Evolutionary conservation across 2,888 invertebrate genomes (phyloP).

Genomic region (Onthophagus sagittarius): DNA sequence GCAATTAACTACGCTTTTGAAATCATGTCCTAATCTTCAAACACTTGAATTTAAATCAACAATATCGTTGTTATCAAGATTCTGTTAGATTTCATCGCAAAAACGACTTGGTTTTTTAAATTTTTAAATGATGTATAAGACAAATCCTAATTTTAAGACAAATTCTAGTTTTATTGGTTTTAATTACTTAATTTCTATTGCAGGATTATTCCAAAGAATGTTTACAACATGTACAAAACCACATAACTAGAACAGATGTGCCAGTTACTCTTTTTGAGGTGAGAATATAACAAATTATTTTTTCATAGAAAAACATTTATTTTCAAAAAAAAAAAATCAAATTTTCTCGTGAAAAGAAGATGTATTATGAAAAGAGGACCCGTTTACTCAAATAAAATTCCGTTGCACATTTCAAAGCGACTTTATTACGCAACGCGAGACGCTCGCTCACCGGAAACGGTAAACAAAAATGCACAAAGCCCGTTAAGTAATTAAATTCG

Average conservation of each 20-base stretch:
- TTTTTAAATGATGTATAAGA: no score
- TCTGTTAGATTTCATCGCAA: no score
- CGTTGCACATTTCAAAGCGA: background rate
- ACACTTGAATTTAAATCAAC: no score
- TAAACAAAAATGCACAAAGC: background rate
- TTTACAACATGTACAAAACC: slow-evolving; percentile 95
- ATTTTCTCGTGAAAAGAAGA: background rate
- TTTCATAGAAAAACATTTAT: no score
- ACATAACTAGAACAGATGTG: slow-evolving; percentile 95
- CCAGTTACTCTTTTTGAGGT: slow-evolving; percentile 98
- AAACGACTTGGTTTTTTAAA: no score
- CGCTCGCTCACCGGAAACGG: background rate
- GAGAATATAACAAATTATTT: slow-evolving; percentile 34
- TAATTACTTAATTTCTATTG: slow-evolving; percentile 41
- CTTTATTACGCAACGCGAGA: background rate
- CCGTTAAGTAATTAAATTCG: background rate
- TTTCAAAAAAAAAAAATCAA: no score
- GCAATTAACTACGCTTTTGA: no score
- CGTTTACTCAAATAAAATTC: background rate
- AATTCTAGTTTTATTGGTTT: no score
- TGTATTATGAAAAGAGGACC: background rate
- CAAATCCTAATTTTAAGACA: no score
- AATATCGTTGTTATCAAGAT: no score
- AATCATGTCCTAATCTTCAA: no score
- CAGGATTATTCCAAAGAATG: slow-evolving; percentile 98